These are phyloP conservation scores for Magallana gigas DNA, from an alignment of 1,140 invertebrate species.

Conservation along the genomic window DNA sequence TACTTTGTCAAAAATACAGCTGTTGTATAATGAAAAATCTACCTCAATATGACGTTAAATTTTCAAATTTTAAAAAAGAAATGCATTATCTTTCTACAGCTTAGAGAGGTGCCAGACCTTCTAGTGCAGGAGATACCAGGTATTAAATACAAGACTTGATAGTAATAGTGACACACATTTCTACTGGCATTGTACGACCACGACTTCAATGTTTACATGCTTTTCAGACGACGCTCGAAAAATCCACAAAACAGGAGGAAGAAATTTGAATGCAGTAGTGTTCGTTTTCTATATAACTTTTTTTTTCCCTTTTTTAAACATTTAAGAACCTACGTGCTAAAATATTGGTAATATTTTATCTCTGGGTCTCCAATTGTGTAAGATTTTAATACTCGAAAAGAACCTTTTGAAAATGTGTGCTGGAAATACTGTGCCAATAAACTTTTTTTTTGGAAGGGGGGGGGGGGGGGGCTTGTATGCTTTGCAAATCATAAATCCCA, in stretches of 20 bases:
- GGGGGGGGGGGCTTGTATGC: too few species aligned
- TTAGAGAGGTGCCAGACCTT: too few species aligned
- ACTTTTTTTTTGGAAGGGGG: not conserved
- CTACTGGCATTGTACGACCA: too few species aligned
- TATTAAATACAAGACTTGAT: too few species aligned
- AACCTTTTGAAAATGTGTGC: not conserved
- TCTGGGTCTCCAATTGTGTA: not conserved
- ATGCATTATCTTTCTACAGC: too few species aligned
- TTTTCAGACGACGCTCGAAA: not conserved
- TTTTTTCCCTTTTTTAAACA: not conserved
- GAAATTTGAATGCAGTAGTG: not conserved
- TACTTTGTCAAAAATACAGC: too few species aligned
- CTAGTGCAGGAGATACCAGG: too few species aligned
- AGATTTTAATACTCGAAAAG: not conserved
- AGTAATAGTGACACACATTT: too few species aligned
- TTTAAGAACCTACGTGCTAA: not conserved
- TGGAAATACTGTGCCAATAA: not conserved
- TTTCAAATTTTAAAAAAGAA: too few species aligned
- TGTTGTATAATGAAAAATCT: too few species aligned
- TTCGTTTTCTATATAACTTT: not conserved
- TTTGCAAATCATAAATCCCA: too few species aligned
- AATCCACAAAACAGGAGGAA: not conserved
- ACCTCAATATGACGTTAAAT: too few species aligned
- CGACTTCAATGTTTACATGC: not conserved
- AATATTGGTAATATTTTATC: not conserved